These are phyloP conservation scores for Parthenolecanium corni DNA, from an alignment of 2,888 invertebrate genomes.

Conservation along the genomic window DNA sequence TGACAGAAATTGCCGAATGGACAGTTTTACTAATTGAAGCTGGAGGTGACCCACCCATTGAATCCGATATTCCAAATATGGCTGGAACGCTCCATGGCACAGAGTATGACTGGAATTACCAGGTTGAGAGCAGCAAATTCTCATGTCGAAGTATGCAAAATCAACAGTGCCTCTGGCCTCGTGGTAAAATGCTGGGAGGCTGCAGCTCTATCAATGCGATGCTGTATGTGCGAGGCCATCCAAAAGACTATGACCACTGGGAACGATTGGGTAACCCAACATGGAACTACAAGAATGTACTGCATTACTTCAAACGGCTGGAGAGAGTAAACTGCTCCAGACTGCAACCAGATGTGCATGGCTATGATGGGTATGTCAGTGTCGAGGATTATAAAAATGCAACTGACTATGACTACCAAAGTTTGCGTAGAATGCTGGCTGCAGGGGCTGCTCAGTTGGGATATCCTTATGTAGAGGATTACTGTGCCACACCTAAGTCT, in stretches of 20 bases:
- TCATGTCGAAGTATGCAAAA: conserved; percentile 32
- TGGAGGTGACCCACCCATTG: conserved; percentile 41
- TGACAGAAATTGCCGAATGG: conserved; percentile 41
- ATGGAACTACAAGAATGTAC: conserved; percentile 46
- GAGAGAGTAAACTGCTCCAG: conserved; percentile 33
- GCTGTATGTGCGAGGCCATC: conserved; percentile 52
- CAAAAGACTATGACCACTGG: conserved; percentile 54
- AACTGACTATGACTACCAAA: background rate
- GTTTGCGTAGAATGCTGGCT: background rate
- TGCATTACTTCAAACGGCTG: conserved; percentile 40
- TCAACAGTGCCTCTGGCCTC: conserved; percentile 43
- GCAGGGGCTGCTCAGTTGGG: conserved; percentile 44
- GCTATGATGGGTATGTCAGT: background rate
- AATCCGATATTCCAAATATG: conserved; percentile 42
- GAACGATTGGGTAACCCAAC: conserved; percentile 46
- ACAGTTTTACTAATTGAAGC: conserved; percentile 43
- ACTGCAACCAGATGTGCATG: conserved; percentile 26
- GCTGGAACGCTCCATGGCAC: conserved; percentile 36
- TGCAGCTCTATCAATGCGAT: conserved; percentile 51
- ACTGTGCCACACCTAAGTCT: background rate
- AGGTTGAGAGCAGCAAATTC: conserved; percentile 40
- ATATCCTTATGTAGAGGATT: background rate
- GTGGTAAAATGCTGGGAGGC: conserved; percentile 57
- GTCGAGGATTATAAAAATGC: conserved; percentile 2
- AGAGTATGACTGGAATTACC: conserved; percentile 39